Evolutionary conservation across 2,113 vertebrate species (phyloP).

Genomic region (Tamias sibiricus): DNA sequence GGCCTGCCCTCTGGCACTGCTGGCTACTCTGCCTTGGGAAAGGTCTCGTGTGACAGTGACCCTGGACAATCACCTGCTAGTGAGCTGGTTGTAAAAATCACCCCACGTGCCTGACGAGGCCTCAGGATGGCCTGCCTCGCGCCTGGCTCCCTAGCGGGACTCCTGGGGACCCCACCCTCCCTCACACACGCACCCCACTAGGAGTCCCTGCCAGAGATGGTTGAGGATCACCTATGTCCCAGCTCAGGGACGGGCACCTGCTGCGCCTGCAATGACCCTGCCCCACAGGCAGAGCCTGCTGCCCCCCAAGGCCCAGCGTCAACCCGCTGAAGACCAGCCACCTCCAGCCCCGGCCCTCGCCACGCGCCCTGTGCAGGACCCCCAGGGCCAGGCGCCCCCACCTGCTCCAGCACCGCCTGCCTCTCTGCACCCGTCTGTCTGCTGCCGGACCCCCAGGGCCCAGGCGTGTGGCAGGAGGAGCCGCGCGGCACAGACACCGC

Average conservation of each 20-base stretch:
- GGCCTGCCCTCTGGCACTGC: fast-evolving
- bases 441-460: fast-evolving
- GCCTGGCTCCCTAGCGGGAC: neutral
- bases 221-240: no score
- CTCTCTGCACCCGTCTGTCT: neutral
- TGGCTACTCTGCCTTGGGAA: neutral
- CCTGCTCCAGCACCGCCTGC: no score
- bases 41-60: neutral
- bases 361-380: no score
- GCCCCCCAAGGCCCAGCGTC: no score
- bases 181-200: no score
- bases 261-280: no score
- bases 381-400: no score
- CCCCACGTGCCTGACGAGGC: fast-evolving
- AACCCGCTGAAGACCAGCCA: no score
- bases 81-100: fast-evolving
- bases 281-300: no score
- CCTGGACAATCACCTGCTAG: fast-evolving
- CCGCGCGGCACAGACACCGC: neutral
- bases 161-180: neutral
- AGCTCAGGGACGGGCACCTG: no score
- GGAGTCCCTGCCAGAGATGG: no score
- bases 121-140: fast-evolving
- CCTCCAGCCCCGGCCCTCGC: no score
- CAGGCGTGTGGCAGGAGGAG: neutral